Conservation (phyloP, 2,888 invertebrate genomes). For the Tholera decimalis region DNA sequence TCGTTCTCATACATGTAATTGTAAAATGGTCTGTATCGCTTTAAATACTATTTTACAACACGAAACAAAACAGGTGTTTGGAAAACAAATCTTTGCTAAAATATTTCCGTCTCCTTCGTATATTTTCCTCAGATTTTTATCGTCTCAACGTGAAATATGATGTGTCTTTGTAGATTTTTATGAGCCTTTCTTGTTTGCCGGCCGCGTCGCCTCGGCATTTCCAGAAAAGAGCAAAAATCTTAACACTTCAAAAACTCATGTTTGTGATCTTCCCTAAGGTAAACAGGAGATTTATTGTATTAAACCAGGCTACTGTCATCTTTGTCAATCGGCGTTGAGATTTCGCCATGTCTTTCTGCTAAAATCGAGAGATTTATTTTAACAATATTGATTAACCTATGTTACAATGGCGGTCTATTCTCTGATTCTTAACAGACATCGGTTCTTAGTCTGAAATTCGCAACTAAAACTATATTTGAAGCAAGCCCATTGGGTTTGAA, state of each 20-base stretch:
- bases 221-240: conserved; percentile 7
- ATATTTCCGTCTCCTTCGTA: conserved; percentile 18
- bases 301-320: too few relatives aligned
- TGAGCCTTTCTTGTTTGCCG: conserved; percentile 14
- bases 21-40: conserved; percentile 6
- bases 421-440: too few relatives aligned
- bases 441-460: too few relatives aligned
- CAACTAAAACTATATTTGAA: too few relatives aligned
- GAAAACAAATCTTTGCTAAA: conserved; percentile 22
- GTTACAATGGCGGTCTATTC: too few relatives aligned
- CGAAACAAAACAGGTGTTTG: conserved; percentile 30
- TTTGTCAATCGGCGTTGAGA: background rate
- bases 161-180: conserved; percentile 41
- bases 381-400: too few relatives aligned
- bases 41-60: conserved; percentile 31
- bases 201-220: background rate
- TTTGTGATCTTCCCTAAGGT: background rate
- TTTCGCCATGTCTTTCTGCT: background rate
- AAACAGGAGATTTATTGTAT: background rate
- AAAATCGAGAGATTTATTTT: too few relatives aligned
- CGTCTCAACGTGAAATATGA: conserved; percentile 36
- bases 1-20: conserved; percentile 6
- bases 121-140: conserved; percentile 39
- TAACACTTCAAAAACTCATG: background rate
- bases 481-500: too few relatives aligned